phyloP scores from a whole-genome alignment of 1,140 invertebrate genomes.

The Euura saliciscinereae region DNA sequence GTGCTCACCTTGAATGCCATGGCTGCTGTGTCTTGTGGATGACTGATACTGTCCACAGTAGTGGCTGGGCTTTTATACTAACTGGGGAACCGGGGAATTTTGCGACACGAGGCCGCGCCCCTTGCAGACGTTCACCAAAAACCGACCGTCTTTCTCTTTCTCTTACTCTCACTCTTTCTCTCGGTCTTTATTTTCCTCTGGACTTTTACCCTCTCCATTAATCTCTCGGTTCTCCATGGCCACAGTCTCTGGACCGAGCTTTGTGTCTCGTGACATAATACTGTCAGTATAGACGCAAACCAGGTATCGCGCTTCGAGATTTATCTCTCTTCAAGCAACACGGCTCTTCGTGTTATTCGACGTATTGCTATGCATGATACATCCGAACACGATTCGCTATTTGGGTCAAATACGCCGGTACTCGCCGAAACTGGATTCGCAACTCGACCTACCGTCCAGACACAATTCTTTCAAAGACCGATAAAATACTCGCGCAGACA shows the following conservation, averaged over 20 bases:
- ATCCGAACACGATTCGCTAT: too few relatives aligned
- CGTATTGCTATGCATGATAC: neutral
- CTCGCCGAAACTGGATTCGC: too few relatives aligned
- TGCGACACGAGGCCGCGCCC: neutral
- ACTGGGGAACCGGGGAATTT: neutral
- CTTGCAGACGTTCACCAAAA: neutral
- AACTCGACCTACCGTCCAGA: too few relatives aligned
- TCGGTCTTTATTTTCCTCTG: neutral
- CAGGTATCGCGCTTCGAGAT: neutral
- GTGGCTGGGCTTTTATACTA: neutral
- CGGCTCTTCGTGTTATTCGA: neutral
- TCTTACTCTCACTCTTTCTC: neutral
- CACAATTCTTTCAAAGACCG: too few relatives aligned
- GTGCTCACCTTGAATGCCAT: slow-evolving; percentile 22
- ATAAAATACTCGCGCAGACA: too few relatives aligned
- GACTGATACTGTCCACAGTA: neutral
- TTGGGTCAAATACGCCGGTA: too few relatives aligned
- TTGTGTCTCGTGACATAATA: neutral
- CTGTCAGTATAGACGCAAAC: neutral
- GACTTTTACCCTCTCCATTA: neutral
- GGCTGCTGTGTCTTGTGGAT: slow-evolving; percentile 20
- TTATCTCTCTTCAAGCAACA: neutral
- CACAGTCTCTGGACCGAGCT: neutral
- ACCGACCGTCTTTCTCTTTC: neutral
- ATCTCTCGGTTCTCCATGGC: neutral